Evolutionary conservation across 37 sponge, comb jelly and placozoan genomes (phyloP).

Genomic region (Tethya wilhelma): DNA sequence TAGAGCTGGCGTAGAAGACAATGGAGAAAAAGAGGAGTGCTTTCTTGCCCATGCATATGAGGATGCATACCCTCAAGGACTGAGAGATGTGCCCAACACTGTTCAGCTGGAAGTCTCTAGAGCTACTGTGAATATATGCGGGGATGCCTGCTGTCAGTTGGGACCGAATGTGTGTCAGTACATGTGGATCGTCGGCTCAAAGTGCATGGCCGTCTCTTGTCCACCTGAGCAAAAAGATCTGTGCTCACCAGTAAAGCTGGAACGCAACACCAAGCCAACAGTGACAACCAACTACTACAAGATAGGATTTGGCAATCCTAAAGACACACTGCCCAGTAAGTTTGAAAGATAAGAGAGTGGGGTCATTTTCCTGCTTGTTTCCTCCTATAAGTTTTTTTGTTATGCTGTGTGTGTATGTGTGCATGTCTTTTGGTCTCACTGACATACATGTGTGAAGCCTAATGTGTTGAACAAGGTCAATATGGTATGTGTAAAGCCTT

Average conservation of each 20-base stretch:
- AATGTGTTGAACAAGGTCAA: too few relatives aligned
- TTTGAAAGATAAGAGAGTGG: too few relatives aligned
- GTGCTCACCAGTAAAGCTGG: neutral
- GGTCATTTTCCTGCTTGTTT: too few relatives aligned
- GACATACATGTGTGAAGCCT: too few relatives aligned
- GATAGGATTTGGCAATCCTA: neutral
- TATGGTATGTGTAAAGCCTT: too few relatives aligned
- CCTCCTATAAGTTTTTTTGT: too few relatives aligned
- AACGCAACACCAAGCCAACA: neutral
- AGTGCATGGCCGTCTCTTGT: conserved; percentile 9
- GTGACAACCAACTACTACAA: neutral
- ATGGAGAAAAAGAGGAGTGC: neutral
- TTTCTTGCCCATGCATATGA: neutral
- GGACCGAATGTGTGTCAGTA: conserved; percentile 11
- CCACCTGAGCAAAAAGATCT: neutral
- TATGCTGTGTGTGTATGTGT: too few relatives aligned
- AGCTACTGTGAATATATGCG: neutral
- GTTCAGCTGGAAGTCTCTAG: neutral
- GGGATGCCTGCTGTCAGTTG: neutral
- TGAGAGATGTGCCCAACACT: neutral
- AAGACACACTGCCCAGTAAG: too few relatives aligned
- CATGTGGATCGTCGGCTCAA: neutral
- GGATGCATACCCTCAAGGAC: neutral
- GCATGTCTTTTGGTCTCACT: too few relatives aligned
- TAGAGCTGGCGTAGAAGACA: neutral